phyloP scores from a whole-genome alignment of 2,113 vertebrate species.

The Thomomys bottae region DNA sequence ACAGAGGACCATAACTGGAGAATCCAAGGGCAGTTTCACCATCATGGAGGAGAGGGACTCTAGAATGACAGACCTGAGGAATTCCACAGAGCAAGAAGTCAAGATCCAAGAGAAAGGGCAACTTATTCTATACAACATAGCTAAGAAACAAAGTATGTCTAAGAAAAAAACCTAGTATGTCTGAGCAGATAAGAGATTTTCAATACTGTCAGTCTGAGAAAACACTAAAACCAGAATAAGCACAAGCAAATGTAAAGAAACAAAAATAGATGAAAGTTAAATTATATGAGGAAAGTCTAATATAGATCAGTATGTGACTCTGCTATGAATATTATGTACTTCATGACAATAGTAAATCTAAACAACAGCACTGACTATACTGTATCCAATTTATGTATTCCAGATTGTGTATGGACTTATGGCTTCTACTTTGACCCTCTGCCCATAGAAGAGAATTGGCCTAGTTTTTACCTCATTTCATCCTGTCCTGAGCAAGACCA shows the following conservation, averaged over 20 bases:
- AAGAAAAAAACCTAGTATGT: not conserved
- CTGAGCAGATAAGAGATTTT: not conserved
- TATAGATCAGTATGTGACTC: not conserved
- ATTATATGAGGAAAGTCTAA: not conserved
- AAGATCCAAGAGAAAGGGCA: not conserved
- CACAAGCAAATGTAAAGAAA: not conserved
- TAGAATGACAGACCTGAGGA: not conserved
- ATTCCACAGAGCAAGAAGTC: not conserved
- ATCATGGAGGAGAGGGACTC: not conserved
- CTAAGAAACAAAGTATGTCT: not conserved
- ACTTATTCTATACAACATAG: not conserved
- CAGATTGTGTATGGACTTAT: no score
- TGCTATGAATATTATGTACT: no score
- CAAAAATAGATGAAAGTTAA: not conserved
- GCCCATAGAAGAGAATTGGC: no score
- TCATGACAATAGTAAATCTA: no score
- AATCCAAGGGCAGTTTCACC: not conserved
- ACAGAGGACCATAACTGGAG: no score
- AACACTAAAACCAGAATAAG: not conserved
- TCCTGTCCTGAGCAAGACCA: no score
- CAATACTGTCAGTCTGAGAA: not conserved
- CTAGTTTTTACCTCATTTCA: no score
- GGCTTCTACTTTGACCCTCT: no score
- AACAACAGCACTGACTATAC: no score
- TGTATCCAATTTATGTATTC: no score